These are phyloP conservation scores for Chrysolina americana DNA, from an alignment of 2,888 invertebrate genomes.

Conservation along the genomic window DNA sequence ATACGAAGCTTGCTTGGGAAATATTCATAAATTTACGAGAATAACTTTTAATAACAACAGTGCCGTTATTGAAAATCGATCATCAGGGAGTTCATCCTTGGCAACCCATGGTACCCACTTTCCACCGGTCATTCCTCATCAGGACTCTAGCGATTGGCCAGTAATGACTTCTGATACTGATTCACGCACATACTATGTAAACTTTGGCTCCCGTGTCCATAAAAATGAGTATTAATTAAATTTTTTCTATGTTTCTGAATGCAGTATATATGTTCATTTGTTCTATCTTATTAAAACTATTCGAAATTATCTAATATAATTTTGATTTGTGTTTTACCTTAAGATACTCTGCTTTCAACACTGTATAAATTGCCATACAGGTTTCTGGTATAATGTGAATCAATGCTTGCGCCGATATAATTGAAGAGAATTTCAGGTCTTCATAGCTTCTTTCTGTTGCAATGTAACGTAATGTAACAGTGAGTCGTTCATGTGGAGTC, in stretches of 20 bases:
- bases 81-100: background rate
- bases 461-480: constrained; percentile 49
- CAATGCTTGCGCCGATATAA: constrained; percentile 49
- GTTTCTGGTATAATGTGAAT: constrained; percentile 47
- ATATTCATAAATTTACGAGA: background rate
- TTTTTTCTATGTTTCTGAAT: no score
- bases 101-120: background rate
- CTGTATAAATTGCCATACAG: constrained; percentile 24
- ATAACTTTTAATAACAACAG: background rate
- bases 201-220: background rate
- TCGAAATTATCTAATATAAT: background rate
- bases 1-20: constrained; percentile 27
- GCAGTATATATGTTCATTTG: no score
- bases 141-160: background rate
- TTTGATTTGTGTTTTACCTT: background rate
- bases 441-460: constrained; percentile 56
- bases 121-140: background rate
- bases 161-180: constrained; percentile 1
- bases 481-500: constrained; percentile 52
- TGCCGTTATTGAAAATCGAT: background rate
- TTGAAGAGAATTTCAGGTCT: constrained; percentile 49
- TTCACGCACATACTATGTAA: background rate
- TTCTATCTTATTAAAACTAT: background rate
- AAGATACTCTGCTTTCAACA: constrained; percentile 5
- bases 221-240: background rate